phyloP scores from a whole-genome alignment of 2,113 vertebrate species.

The Marmota flaviventris region DNA sequence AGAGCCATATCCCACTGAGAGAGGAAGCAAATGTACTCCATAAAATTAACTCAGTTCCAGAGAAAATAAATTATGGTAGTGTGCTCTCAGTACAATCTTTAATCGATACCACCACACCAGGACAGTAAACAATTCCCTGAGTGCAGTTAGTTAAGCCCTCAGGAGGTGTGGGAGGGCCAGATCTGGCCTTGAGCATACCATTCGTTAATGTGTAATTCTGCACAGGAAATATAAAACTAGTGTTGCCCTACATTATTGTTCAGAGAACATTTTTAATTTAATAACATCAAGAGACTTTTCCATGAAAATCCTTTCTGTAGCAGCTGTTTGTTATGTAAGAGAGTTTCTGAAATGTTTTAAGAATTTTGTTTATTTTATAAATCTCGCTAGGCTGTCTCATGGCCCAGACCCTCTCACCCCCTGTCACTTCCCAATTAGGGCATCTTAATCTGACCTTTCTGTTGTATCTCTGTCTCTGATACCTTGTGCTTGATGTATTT shows the following conservation, averaged over 20 bases:
- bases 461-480: neutral
- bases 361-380: slow-evolving; percentile 8
- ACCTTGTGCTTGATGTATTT: neutral
- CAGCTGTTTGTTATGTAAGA: neutral
- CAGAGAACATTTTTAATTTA: slow-evolving; percentile 39
- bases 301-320: slow-evolving; percentile 33
- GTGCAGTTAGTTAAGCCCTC: neutral
- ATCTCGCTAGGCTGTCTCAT: neutral
- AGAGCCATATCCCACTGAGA: neutral
- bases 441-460: neutral
- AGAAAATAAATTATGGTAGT: slow-evolving; percentile 12
- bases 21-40: slow-evolving; percentile 38
- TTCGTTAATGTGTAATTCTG: slow-evolving; percentile 4
- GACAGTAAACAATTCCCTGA: neutral
- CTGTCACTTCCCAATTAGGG: neutral
- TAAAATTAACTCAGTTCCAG: slow-evolving; percentile 38
- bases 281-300: neutral
- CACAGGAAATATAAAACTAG: slow-evolving; percentile 11
- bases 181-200: neutral
- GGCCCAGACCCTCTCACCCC: neutral
- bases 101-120: neutral
- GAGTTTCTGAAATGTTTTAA: slow-evolving; percentile 44
- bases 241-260: neutral
- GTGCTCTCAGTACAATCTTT: neutral
- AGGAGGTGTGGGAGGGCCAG: neutral